Percentiles rank a stretch among this genome's conserved stretches.
Evolutionary conservation across 2,888 invertebrate species (phyloP).

Genomic region (Liopterus haemorrhoidalis): DNA sequence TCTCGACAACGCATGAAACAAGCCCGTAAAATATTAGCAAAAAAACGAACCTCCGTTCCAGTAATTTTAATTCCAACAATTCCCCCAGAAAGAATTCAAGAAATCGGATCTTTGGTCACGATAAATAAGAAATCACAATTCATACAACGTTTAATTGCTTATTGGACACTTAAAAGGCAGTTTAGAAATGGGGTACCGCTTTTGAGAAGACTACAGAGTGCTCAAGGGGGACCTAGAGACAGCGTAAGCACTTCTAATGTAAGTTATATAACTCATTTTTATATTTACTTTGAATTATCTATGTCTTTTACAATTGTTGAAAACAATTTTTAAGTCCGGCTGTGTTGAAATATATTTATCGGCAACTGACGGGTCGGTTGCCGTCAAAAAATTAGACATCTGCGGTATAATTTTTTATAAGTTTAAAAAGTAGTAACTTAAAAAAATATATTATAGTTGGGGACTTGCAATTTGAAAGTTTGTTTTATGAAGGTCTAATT

Average conservation of each 20-base stretch:
- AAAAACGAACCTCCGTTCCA: slow-evolving; percentile 78
- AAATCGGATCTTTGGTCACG: slow-evolving; percentile 73
- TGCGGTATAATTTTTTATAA: too few species aligned
- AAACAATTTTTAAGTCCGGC: too few species aligned
- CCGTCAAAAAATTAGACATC: too few species aligned
- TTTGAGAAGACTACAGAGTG: slow-evolving; percentile 72
- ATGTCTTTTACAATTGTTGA: too few species aligned
- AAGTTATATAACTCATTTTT: too few species aligned
- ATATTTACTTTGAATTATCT: too few species aligned
- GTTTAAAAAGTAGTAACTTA: too few species aligned
- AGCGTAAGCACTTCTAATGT: slow-evolving; percentile 11
- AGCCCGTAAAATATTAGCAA: slow-evolving; percentile 78
- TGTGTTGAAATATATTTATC: too few species aligned
- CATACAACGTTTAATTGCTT: slow-evolving; percentile 83
- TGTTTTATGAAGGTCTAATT: too few species aligned
- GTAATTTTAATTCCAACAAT: slow-evolving; percentile 91
- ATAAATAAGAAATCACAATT: slow-evolving; percentile 73
- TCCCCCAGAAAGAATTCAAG: slow-evolving; percentile 79
- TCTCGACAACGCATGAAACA: slow-evolving; percentile 79
- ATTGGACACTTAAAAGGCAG: slow-evolving; percentile 96
- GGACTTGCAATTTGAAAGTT: too few species aligned
- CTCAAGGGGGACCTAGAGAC: slow-evolving; percentile 38
- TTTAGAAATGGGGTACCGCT: slow-evolving; percentile 94
- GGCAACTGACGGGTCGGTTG: too few species aligned
- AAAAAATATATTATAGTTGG: too few species aligned